A percentile compares a stretch with the other conserved stretches of the same genome.
Conservation (phyloP, 2,888 invertebrate genomes). For the Hydraecia micacea region DNA sequence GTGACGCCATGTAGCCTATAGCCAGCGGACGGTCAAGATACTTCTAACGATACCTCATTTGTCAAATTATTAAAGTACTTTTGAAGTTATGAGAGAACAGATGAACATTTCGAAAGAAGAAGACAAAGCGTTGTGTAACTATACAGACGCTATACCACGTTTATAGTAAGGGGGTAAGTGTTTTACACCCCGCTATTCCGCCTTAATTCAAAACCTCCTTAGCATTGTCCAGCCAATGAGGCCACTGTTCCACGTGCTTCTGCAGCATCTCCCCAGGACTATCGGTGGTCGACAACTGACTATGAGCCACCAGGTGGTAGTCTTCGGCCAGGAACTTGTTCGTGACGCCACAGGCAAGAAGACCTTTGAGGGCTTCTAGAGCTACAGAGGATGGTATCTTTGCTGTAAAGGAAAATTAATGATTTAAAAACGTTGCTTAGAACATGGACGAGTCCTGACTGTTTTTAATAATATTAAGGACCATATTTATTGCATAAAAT, state of each 20-base stretch:
- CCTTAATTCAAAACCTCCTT: slow-evolving; percentile 62
- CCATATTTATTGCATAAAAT: neutral
- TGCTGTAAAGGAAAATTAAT: slow-evolving; percentile 57
- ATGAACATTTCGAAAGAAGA: too few relatives aligned
- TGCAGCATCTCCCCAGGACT: slow-evolving; percentile 90
- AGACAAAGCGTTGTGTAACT: too few relatives aligned
- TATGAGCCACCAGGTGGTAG: slow-evolving; percentile 89
- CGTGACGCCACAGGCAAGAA: slow-evolving; percentile 87
- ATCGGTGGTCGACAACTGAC: slow-evolving; percentile 86
- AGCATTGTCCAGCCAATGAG: slow-evolving; percentile 75
- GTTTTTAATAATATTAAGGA: neutral
- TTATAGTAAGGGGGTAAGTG: too few relatives aligned
- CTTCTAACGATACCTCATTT: too few relatives aligned
- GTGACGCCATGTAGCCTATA: too few relatives aligned
- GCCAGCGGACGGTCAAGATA: too few relatives aligned
- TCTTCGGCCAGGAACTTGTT: slow-evolving; percentile 81
- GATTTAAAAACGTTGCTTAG: neutral
- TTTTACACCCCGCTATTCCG: neutral
- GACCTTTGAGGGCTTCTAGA: slow-evolving; percentile 82
- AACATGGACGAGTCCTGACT: neutral
- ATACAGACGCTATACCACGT: too few relatives aligned
- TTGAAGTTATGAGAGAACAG: too few relatives aligned
- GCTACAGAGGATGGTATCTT: slow-evolving; percentile 82
- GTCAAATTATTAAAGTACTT: too few relatives aligned
- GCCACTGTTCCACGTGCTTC: slow-evolving; percentile 88